These are phyloP conservation scores for Tridacna crocea DNA, from an alignment of 2,888 invertebrate species.

Conservation along the genomic window DNA sequence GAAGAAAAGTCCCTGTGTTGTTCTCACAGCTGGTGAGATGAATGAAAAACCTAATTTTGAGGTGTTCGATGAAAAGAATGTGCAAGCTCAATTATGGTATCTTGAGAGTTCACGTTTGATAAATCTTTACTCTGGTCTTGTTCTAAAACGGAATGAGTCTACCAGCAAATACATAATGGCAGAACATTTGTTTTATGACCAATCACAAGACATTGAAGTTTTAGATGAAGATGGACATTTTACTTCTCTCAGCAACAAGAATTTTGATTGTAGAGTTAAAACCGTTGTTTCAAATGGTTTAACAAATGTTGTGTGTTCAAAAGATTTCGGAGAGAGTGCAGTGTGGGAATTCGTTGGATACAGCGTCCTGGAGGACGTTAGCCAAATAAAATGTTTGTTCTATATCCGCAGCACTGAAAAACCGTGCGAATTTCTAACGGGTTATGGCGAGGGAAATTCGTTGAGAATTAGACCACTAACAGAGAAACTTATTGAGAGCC, in stretches of 20 bases:
- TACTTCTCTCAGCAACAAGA: neutral
- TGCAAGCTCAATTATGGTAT: slow-evolving; percentile 11
- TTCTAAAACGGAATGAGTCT: neutral
- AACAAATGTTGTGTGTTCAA: neutral
- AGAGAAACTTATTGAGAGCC: neutral
- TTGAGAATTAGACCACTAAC: neutral
- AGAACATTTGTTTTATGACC: neutral
- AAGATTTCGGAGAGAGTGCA: neutral
- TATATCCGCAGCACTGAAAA: neutral
- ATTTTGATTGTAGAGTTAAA: neutral
- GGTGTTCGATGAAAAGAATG: slow-evolving; percentile 1
- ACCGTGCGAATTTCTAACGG: slow-evolving; percentile 4
- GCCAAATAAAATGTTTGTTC: neutral
- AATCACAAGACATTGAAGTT: neutral
- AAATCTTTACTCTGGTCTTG: slow-evolving; percentile 2
- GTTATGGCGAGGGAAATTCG: neutral
- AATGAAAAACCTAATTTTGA: neutral
- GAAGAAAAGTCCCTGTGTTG: neutral
- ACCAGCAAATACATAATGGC: neutral
- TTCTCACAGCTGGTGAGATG: neutral
- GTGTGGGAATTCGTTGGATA: neutral
- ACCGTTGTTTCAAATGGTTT: neutral
- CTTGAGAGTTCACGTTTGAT: slow-evolving; percentile 4
- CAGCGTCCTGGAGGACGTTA: neutral
- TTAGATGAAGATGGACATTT: neutral